phyloP scores from a whole-genome alignment of 2,888 invertebrate species.

The Argyra leucocephala region DNA sequence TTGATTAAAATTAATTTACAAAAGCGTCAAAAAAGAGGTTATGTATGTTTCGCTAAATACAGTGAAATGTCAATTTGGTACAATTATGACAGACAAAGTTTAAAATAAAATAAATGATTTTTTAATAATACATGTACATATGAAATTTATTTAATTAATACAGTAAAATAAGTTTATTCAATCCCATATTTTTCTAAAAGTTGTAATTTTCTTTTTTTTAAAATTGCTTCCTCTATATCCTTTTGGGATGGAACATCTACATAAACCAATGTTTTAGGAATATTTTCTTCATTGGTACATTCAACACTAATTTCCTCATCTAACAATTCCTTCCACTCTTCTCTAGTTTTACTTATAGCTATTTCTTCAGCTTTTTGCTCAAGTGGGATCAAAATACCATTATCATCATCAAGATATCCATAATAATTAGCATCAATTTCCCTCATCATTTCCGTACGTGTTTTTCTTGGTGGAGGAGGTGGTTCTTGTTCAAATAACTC shows the following conservation, averaged over 20 bases:
- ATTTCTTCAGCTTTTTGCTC: slow-evolving; percentile 72
- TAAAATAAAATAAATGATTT: too few relatives aligned
- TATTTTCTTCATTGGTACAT: slow-evolving; percentile 64
- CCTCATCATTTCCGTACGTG: slow-evolving; percentile 92
- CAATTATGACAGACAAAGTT: too few relatives aligned
- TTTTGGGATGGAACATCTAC: slow-evolving; percentile 90
- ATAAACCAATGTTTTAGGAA: slow-evolving; percentile 66
- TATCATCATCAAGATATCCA: slow-evolving; percentile 97
- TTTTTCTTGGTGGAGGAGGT: slow-evolving; percentile 79
- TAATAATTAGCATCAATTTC: slow-evolving; percentile 99
- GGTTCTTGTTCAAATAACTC: slow-evolving; percentile 96
- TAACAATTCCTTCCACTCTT: slow-evolving; percentile 62
- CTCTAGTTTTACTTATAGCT: slow-evolving; percentile 51
- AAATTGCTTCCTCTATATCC: slow-evolving; percentile 85
- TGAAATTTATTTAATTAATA: too few relatives aligned
- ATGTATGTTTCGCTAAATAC: too few relatives aligned
- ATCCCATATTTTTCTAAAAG: slow-evolving; percentile 73
- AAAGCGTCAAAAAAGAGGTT: too few relatives aligned
- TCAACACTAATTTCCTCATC: slow-evolving; percentile 49
- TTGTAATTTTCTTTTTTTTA: slow-evolving; percentile 85
- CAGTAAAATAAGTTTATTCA: slow-evolving; percentile 25
- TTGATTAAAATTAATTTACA: too few relatives aligned
- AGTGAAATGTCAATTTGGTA: too few relatives aligned
- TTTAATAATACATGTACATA: too few relatives aligned
- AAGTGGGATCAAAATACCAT: slow-evolving; percentile 82